Conservation (phyloP, 2,888 invertebrate genomes). For the Agrenia bidenticulata region DNA sequence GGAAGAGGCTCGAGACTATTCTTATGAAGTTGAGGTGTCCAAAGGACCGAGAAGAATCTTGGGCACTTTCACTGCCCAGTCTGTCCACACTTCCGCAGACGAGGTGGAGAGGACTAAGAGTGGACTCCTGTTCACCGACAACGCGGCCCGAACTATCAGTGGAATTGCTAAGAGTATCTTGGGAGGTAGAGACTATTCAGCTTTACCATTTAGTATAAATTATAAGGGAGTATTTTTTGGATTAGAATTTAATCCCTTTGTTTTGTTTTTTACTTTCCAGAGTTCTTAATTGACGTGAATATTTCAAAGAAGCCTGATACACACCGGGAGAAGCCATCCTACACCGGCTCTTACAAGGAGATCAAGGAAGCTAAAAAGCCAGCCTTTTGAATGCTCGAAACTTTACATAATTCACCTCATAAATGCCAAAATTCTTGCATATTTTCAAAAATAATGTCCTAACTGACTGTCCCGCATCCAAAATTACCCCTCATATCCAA, state of each 20-base stretch:
- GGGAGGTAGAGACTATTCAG: no score
- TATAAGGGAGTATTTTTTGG: no score
- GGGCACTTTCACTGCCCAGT: conserved; percentile 40
- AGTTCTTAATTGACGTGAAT: conserved; percentile 11
- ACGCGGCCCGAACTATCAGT: conserved; percentile 19
- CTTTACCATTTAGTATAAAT: no score
- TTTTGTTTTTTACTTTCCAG: no score
- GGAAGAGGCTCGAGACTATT: conserved; percentile 33
- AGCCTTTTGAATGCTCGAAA: no score
- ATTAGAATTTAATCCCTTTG: no score
- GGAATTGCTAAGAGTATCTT: conserved; percentile 22
- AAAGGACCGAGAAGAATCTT: conserved; percentile 20
- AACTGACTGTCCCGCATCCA: no score
- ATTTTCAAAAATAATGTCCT: no score
- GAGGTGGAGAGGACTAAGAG: conserved; percentile 29
- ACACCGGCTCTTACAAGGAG: conserved; percentile 4
- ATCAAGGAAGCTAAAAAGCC: no score
- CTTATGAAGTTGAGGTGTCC: conserved; percentile 35
- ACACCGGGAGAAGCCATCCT: neutral
- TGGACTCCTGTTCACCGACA: conserved; percentile 25
- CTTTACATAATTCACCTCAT: no score
- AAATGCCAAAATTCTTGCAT: no score
- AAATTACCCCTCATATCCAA: no score
- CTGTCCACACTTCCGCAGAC: conserved; percentile 28
- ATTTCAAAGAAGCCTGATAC: conserved; percentile 7